These are phyloP conservation scores for Anguilla japonica DNA, from an alignment of 2,113 vertebrate species.

Conservation along the genomic window DNA sequence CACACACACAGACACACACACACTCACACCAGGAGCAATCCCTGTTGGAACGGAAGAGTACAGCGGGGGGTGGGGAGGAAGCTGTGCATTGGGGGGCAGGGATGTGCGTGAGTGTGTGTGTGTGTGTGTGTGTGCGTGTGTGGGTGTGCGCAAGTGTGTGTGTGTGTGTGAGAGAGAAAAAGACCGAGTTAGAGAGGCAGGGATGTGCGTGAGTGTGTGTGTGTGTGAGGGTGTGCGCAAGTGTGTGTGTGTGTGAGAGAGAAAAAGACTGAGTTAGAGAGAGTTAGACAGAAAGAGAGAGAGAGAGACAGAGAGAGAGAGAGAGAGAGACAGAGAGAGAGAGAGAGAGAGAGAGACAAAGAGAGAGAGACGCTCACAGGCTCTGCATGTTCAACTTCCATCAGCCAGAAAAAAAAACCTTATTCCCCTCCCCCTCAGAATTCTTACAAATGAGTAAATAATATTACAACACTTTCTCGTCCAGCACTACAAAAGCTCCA, in stretches of 20 bases:
- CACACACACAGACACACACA: neutral
- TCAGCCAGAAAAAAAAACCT: neutral
- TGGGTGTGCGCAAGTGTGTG: too few relatives aligned
- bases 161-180: too few relatives aligned
- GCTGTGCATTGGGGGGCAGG: neutral
- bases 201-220: too few relatives aligned
- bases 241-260: too few relatives aligned
- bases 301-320: too few relatives aligned
- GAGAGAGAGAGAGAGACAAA: too few relatives aligned
- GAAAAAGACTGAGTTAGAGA: too few relatives aligned
- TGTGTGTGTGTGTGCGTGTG: too few relatives aligned
- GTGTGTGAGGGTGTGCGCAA: too few relatives aligned
- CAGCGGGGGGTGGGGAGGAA: neutral
- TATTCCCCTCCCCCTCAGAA: neutral
- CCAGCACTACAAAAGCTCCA: neutral
- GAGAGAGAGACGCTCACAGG: neutral
- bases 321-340: too few relatives aligned
- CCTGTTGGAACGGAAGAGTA: neutral
- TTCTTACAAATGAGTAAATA: conserved; percentile 3
- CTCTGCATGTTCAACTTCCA: neutral
- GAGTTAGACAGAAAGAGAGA: too few relatives aligned
- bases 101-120: neutral
- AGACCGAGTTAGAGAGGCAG: too few relatives aligned
- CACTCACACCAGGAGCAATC: conserved; percentile 2
- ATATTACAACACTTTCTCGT: neutral